Percentiles rank a stretch among this genome's conserved stretches.
phyloP scores from a whole-genome alignment of 2,888 invertebrate species.

The Marasmarcha lunaedactyla region DNA sequence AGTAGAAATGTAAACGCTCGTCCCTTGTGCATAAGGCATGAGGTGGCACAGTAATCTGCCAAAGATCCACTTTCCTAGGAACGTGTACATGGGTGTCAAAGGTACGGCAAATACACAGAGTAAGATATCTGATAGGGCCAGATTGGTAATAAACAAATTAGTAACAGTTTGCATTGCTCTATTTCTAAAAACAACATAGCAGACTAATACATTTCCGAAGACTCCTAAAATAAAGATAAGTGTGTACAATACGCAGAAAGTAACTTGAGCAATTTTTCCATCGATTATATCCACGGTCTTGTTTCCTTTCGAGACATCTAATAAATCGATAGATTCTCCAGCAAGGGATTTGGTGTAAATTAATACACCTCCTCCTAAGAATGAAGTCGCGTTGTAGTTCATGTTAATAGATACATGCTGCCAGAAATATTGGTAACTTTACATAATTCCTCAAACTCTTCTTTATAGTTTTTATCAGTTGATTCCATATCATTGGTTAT shows the following conservation, averaged over 20 bases:
- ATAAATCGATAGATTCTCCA: conserved; percentile 49
- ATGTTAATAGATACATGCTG: conserved; percentile 34
- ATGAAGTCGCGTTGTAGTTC: conserved; percentile 39
- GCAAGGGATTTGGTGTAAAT: conserved; percentile 54
- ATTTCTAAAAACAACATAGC: conserved; percentile 87
- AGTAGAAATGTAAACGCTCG: conserved; percentile 91
- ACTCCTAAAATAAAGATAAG: conserved; percentile 85
- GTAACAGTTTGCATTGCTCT: conserved; percentile 93
- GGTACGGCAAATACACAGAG: conserved; percentile 88
- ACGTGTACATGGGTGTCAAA: conserved; percentile 89
- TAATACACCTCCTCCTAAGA: conserved; percentile 39
- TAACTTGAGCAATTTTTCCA: conserved; percentile 75
- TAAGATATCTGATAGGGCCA: conserved; percentile 88
- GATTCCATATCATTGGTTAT: too few relatives aligned
- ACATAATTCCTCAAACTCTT: too few relatives aligned
- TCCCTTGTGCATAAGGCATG: conserved; percentile 88
- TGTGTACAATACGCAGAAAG: conserved; percentile 81
- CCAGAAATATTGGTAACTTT: too few relatives aligned
- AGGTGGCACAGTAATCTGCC: conserved; percentile 86
- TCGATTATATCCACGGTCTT: conserved; percentile 72
- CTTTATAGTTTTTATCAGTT: too few relatives aligned
- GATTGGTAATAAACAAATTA: conserved; percentile 90
- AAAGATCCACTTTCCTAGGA: conserved; percentile 87
- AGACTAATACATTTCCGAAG: conserved; percentile 85
- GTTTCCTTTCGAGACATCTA: conserved; percentile 47